These are phyloP conservation scores for Aradophagus sp. DNA, from an alignment of 1,140 invertebrate genomes.

Conservation along the genomic window DNA sequence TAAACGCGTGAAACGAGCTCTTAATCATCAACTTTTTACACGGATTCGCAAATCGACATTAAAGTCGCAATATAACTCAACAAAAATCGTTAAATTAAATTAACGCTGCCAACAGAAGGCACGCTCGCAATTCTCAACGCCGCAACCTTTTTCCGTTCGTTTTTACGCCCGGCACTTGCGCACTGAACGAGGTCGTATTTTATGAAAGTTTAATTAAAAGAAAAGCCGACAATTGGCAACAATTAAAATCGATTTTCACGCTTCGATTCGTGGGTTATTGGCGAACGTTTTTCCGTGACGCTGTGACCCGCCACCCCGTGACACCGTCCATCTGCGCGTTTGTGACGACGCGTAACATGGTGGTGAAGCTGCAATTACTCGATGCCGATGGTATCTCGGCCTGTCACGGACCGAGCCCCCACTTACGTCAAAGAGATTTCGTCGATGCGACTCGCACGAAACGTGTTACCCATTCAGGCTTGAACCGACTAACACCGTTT, in stretches of 20 bases:
- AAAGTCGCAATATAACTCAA: too few species aligned
- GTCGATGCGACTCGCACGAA: slow-evolving; percentile 21
- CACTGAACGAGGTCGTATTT: slow-evolving; percentile 1
- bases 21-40: too few species aligned
- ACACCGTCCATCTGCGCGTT: slow-evolving; percentile 31
- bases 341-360: slow-evolving; percentile 14
- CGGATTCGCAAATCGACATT: too few species aligned
- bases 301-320: slow-evolving; percentile 19
- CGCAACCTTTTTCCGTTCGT: too few species aligned
- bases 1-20: too few species aligned
- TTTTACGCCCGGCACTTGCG: not conserved
- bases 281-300: slow-evolving; percentile 13
- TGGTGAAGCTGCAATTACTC: slow-evolving; percentile 55
- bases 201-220: slow-evolving; percentile 10
- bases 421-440: slow-evolving; percentile 32
- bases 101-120: too few species aligned
- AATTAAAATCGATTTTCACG: slow-evolving; percentile 25
- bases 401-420: slow-evolving; percentile 47
- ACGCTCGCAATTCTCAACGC: too few species aligned
- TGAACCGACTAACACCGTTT: too few species aligned
- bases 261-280: slow-evolving; percentile 14
- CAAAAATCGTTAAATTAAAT: too few species aligned
- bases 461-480: slow-evolving; percentile 6
- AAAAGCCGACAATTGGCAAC: slow-evolving; percentile 8
- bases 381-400: slow-evolving; percentile 58